Base-by-base conservation (phyloP, 2,888 invertebrate genomes). In the Macroteleia sp. region DNA sequence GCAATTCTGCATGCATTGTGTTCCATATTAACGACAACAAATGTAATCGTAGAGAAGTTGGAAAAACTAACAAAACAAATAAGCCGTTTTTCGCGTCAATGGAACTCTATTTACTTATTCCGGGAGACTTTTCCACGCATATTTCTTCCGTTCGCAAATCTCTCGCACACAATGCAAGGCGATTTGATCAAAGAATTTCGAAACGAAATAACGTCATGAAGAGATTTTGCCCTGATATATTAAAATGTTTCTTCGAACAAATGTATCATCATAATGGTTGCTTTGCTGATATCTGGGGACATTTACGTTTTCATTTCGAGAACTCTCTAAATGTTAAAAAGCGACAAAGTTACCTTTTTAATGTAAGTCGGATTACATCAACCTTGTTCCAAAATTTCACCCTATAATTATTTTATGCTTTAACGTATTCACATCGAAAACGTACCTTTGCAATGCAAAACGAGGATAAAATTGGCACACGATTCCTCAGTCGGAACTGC, bases 101-200 rank as follows among this genome's bases (percentile, higher is more conserved):
- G 42, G n/a, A 46, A 42, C 42, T 17, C 28, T 59, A 59, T 66
- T 74, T 52, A 74, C 73, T 64, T 64, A 64, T 64, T 57, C 25
- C 52, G 3, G 1, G 9, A 52, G 52, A 59, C 34, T 66, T 61
- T 66, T 52, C 59, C n/a, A 34, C 22, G 34, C 66, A 67, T 32
- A 66, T 59, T 66, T 66, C 50, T 52, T 46, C 19, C 44, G 17
- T 28, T 66, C 22, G 56, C 39, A 30, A 66, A 67, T 52, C 56
- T 25, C 44, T 61, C 22, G 44, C 54, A 39, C 34, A 66, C 74
- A 57, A 73, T 50, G 57, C 67, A 14, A 46, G 42, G 61, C 57
- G 48, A 67, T 67, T 67, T 48, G 66, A 74, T 74, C 66, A 66
- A 74, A 61, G 59, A 67, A 56, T 75, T 62, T 19, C 41, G 46